Evolutionary conservation across 2,888 invertebrate genomes (phyloP).

Genomic region (Heliconius aoede): DNA sequence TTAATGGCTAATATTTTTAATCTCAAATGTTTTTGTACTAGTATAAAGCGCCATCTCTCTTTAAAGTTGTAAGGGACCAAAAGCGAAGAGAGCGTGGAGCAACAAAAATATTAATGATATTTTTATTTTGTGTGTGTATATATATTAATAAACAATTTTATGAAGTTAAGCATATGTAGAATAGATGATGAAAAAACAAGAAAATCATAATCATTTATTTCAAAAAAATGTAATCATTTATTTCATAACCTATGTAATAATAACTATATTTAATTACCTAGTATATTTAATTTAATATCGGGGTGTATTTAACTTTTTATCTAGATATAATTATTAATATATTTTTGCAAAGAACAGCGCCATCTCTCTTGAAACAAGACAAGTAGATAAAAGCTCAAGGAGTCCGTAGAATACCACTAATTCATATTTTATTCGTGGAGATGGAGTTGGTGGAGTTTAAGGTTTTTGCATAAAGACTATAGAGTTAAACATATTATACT

Average conservation of each 20-base stretch:
- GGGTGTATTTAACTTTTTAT: neutral
- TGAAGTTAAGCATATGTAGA: too few species aligned
- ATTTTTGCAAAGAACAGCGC: neutral
- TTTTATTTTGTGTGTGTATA: neutral
- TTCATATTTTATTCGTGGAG: neutral
- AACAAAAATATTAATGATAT: neutral
- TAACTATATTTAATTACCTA: too few species aligned
- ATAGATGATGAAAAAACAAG: too few species aligned
- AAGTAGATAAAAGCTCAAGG: neutral
- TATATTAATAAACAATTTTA: too few species aligned
- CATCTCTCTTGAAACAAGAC: neutral
- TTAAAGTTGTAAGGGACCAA: neutral
- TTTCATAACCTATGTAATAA: too few species aligned
- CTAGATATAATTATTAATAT: neutral
- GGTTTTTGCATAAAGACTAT: neutral
- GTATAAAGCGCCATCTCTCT: neutral
- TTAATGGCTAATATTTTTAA: too few species aligned
- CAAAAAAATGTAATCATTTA: too few species aligned
- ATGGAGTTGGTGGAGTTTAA: slow-evolving; percentile 16
- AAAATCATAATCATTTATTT: too few species aligned
- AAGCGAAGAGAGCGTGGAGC: neutral
- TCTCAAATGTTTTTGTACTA: neutral
- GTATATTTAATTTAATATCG: too few species aligned
- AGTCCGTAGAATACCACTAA: neutral
- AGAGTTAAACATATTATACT: neutral